Percentiles rank a stretch among this genome's conserved stretches.
Conservation (phyloP, 2,888 invertebrate genomes). For the Acrocyrtus sp. region DNA sequence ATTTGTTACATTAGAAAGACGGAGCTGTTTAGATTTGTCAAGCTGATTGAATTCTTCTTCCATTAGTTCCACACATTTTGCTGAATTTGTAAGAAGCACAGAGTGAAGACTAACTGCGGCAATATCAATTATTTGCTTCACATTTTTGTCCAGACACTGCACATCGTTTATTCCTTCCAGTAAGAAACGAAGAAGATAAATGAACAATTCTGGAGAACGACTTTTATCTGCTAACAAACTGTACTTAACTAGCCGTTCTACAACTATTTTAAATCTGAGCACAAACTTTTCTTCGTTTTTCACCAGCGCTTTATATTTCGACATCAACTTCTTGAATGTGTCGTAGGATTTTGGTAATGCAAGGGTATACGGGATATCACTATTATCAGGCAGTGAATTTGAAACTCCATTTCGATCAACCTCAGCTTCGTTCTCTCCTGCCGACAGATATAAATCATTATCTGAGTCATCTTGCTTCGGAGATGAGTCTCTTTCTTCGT, state of each 20-base stretch:
- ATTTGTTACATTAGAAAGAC: too few species aligned
- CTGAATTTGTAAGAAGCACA: slow-evolving; percentile 30
- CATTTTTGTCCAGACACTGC: neutral
- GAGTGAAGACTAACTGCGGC: slow-evolving; percentile 26
- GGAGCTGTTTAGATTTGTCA: too few species aligned
- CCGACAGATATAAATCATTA: neutral
- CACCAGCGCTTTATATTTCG: slow-evolving; percentile 4
- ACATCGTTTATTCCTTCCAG: slow-evolving; percentile 72
- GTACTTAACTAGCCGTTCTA: slow-evolving; percentile 87
- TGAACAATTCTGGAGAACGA: slow-evolving; percentile 78
- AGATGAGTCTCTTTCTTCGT: slow-evolving; percentile 58
- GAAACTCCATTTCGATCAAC: neutral
- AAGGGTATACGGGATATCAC: slow-evolving; percentile 34
- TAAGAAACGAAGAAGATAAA: slow-evolving; percentile 80
- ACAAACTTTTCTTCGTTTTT: neutral
- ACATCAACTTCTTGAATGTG: slow-evolving; percentile 10
- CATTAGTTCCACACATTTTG: slow-evolving; percentile 26
- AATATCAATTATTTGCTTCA: slow-evolving; percentile 19
- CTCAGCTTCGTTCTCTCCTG: neutral
- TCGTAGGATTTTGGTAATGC: slow-evolving; percentile 32
- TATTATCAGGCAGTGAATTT: slow-evolving; percentile 8
- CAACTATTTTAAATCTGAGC: slow-evolving; percentile 68
- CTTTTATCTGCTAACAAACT: slow-evolving; percentile 84
- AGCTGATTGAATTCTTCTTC: slow-evolving; percentile 24
- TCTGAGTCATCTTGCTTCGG: neutral